A percentile compares a stretch with the other conserved stretches of the same genome.
Evolutionary conservation across 1,140 invertebrate species (phyloP).

Genomic region (Drosophila malerkotliana): DNA sequence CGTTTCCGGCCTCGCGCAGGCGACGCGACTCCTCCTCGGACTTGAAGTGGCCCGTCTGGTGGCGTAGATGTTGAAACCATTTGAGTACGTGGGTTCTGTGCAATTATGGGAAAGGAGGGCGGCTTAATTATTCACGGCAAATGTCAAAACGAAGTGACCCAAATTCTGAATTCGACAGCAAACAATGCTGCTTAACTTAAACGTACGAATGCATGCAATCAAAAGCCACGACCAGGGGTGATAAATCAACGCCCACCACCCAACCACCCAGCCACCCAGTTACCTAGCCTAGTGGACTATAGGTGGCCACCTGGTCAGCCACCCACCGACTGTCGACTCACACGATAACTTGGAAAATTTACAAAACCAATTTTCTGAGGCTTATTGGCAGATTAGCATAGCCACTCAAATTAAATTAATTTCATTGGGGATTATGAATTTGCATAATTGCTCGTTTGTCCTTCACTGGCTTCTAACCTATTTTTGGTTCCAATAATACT

Average conservation of each 20-base stretch:
- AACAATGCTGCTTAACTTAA: slow-evolving; percentile 61
- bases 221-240: slow-evolving; percentile 13
- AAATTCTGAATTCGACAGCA: slow-evolving; percentile 50
- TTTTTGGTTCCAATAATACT: slow-evolving; percentile 1
- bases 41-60: slow-evolving; percentile 64
- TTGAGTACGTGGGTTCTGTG: slow-evolving; percentile 65
- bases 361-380: slow-evolving; percentile 30
- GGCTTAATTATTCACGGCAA: slow-evolving; percentile 66
- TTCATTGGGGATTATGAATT: slow-evolving; percentile 44
- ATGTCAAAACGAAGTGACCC: slow-evolving; percentile 61
- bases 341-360: slow-evolving; percentile 8
- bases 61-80: slow-evolving; percentile 72
- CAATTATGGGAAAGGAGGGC: slow-evolving; percentile 10
- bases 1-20: slow-evolving; percentile 69
- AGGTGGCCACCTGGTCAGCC: neutral
- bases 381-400: slow-evolving; percentile 28
- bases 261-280: neutral
- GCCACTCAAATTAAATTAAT: slow-evolving; percentile 43
- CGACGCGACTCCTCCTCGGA: slow-evolving; percentile 70
- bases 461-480: slow-evolving; percentile 14
- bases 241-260: slow-evolving; percentile 25
- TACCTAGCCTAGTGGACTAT: no score
- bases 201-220: slow-evolving; percentile 56
- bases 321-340: neutral
- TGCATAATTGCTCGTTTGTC: slow-evolving; percentile 25